Conservation (phyloP, 2,888 invertebrate genomes). For the Imbricaverruca yamaguchii region DNA sequence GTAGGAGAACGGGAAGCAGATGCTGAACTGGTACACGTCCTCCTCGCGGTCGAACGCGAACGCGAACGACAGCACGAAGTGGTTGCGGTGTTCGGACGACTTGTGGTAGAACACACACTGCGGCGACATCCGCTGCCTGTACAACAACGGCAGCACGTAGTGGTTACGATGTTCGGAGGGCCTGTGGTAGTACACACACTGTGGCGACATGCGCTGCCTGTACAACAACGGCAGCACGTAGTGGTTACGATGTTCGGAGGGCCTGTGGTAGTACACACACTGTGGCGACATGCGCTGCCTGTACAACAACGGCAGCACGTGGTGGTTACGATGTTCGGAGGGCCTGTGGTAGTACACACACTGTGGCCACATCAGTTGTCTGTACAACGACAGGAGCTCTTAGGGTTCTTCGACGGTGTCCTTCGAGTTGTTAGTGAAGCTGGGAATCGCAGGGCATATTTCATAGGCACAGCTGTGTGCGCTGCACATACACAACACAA, state of each 20-base stretch:
- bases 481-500: too few relatives aligned
- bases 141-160: constrained; percentile 57
- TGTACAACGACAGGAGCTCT: too few relatives aligned
- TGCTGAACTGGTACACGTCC: constrained; percentile 89
- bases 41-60: constrained; percentile 93
- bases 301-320: too few relatives aligned
- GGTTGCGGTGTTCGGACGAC: constrained; percentile 70
- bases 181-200: constrained; percentile 84
- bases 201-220: constrained; percentile 69
- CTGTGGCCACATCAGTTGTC: constrained; percentile 69
- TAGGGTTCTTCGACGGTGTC: too few relatives aligned
- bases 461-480: too few relatives aligned
- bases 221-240: constrained; percentile 56
- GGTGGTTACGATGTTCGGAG: constrained; percentile 69
- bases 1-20: constrained; percentile 94
- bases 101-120: constrained; percentile 86
- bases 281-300: constrained; percentile 72
- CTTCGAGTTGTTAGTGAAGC: too few relatives aligned
- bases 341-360: constrained; percentile 90
- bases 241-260: constrained; percentile 70
- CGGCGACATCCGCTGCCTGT: constrained; percentile 67
- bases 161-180: constrained; percentile 75
- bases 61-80: constrained; percentile 86
- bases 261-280: constrained; percentile 86
- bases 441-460: too few relatives aligned